Base-by-base conservation (phyloP, 1,140 invertebrate genomes). In the Microplitis demolitor region DNA sequence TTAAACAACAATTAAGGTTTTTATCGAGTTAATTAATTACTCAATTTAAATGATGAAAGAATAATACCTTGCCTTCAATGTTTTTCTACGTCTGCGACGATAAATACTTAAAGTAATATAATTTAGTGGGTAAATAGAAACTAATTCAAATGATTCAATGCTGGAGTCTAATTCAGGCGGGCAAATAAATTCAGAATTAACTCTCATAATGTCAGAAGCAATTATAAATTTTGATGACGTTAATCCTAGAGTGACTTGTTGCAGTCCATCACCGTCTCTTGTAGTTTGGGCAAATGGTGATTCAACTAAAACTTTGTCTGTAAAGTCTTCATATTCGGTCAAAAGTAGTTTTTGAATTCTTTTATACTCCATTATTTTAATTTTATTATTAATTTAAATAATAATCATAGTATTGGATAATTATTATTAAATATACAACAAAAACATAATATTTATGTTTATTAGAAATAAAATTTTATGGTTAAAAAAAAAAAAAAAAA, bases 281-380 rank as follows among this genome's bases (percentile, higher is more conserved):
- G 88, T 90, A 0, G 89, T 91, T 80, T 92, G 89, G 6, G 88
- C 89, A 78, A 92, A 92, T 3, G 89, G 88, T 64, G 89, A 91
- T 78, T 91, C 90, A 34, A 91, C 84, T 66, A 91, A 77, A 37
- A 92, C 85, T 66, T 80, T 85, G 37, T 91, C 90, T 45, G 88
- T 85, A 60, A 90, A 88, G 66, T 91, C 88, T 37, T 83, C 82
- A 75, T 90, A 90, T 77, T 91, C 90, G n/a, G 88, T 88, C 51
- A 86, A 83, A 37, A 91, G 76, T 31, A 92, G 78, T 77, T 88
- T 90, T 77, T 88, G 87, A 53, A 91, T 89, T 72, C 89, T 85
- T 72, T 88, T 88, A 67, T 85, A 80, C 69, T 85, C 84, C 84
- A 87, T 84, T 56, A 63, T 50, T 31, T 37, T 37, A 9, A 45